Evolutionary conservation across 2,888 invertebrate species (phyloP).

Genomic region (Phrixothrix hirtus): DNA sequence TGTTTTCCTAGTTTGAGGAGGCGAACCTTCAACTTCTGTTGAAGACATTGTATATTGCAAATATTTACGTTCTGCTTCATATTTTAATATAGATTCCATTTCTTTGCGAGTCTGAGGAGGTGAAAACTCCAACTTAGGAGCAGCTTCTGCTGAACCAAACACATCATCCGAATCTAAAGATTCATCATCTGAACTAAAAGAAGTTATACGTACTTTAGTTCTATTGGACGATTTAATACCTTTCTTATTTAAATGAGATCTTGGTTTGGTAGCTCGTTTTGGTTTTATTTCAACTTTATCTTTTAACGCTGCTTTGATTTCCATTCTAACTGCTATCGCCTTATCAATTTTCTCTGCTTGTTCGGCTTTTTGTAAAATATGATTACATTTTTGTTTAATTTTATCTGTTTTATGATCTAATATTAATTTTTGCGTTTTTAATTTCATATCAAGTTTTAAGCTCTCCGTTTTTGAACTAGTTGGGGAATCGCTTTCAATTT

Average conservation of each 20-base stretch:
- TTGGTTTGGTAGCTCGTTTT: conserved; percentile 65
- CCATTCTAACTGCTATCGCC: conserved; percentile 55
- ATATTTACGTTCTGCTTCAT: conserved; percentile 72
- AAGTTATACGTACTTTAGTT: conserved; percentile 72
- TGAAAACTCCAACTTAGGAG: conserved; percentile 73
- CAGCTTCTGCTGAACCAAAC: conserved; percentile 75
- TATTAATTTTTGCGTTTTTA: conserved; percentile 35
- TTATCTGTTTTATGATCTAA: conserved; percentile 32
- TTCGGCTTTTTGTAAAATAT: conserved; percentile 37
- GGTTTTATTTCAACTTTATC: conserved; percentile 65
- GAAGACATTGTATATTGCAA: conserved; percentile 67
- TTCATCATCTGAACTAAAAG: conserved; percentile 77
- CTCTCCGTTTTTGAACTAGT: conserved; percentile 76
- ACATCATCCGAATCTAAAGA: conserved; percentile 78
- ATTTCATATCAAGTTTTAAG: conserved; percentile 54
- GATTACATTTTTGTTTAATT: conserved; percentile 34
- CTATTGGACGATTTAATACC: conserved; percentile 66
- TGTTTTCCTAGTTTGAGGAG: conserved; percentile 72
- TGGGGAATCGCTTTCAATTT: conserved; percentile 76
- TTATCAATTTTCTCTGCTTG: conserved; percentile 38
- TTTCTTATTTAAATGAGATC: conserved; percentile 61
- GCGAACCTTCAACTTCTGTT: conserved; percentile 77
- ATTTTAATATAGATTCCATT: conserved; percentile 72
- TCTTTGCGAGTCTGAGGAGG: conserved; percentile 77
- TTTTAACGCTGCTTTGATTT: conserved; percentile 51